Evolutionary conservation across 2,888 invertebrate species (phyloP), one percentile per base, ranked within the genome.

Genomic region (Tortricodes alternella): DNA sequence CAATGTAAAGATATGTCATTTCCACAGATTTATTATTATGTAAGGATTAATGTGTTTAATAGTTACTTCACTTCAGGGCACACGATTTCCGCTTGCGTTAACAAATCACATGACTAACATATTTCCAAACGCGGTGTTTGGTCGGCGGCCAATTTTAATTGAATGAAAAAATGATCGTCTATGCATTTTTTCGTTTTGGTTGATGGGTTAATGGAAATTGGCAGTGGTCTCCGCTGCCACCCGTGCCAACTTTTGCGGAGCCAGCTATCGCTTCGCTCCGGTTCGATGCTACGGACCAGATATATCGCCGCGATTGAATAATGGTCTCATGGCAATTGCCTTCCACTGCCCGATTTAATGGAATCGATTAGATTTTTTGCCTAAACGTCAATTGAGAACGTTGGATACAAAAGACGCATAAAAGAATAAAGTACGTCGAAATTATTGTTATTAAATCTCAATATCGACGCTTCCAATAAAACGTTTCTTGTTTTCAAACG

Each of bases 191-290:
- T 89, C 88, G 87, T 87, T 89, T 89, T 88, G 89, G 84, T 84
- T 89, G 89, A 90, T 88, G 87, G 84, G 89, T 81, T 89, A 89
- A 89, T 89, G 90, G 89, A 89, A 89, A 90, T 89, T 90, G 90
- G 90, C 89, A 90, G 80, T 87, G 86, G 86, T 84, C 80, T 85
- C 85, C 79, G 74, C 71, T 78, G 79, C 81, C 80, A 71, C 63
- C 73, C 85, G 84, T 89, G 89, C 89, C 89, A 90, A 90, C 83
- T 90, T 89, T 88, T 86, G 89, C 86, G 77, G 80, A 84, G 85
- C 81, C 80, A 87, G 89, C 86, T 82, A 86, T 89, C 86, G 88
- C 83, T 80, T 78, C 80, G 88, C 82, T 85, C 83, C 89, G 82
- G 80, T 86, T 81, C 81, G 76, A 64, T 74, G 75, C 71, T 73